Evolutionary conservation across 2,797 vertebrate genomes (phyloP), one percentile per base, ranked within the genome.

Genomic region (Anableps anableps): DNA sequence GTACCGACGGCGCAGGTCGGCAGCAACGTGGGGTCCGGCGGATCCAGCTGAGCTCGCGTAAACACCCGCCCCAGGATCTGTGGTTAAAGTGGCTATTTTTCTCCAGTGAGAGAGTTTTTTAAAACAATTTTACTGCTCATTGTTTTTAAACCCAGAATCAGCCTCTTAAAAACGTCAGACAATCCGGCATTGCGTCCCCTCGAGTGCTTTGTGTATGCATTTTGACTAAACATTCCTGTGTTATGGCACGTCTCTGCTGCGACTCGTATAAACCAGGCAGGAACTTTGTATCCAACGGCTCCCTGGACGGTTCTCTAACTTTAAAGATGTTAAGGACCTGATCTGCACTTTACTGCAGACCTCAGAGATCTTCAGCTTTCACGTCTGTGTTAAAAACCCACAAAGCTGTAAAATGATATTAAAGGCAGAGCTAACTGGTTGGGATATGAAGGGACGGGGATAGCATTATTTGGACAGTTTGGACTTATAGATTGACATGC

Each of bases 181-280:
- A 66, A 86, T 71, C 91, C 86, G 86, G 88, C 85, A 82, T 74
- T 72, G 84, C 84, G 86, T 90, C 83, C 84, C 86, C 80, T 80
- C 75, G 86, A 94, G 91, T 83, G 90, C 91, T 94, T 92, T 95
- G 93, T 96, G 91, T 95, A 96, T 86, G 88, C 88, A 91, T 91
- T 89, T 92, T 93, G 93, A 95, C 92, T 91, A 93, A 94, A 92
- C 93, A 92, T 93, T 91, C 86, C 93, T 95, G 93, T 95, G 92
- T 95, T 95, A 93, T 95, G 94, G 94, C 95, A 93, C 94, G 93
- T 93, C 93, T 93, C 90, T 88, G 89, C 90, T 80, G 90, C 73
- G 80, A 85, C 87, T 93, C 85, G 66, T 92, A 88, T 95, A 95
- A 94, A 95, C 93, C 89, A 82, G 72, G 92, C 90, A 82, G 86